Evolutionary conservation across 2,113 vertebrate genomes (phyloP).

Genomic region (Apus apus): DNA sequence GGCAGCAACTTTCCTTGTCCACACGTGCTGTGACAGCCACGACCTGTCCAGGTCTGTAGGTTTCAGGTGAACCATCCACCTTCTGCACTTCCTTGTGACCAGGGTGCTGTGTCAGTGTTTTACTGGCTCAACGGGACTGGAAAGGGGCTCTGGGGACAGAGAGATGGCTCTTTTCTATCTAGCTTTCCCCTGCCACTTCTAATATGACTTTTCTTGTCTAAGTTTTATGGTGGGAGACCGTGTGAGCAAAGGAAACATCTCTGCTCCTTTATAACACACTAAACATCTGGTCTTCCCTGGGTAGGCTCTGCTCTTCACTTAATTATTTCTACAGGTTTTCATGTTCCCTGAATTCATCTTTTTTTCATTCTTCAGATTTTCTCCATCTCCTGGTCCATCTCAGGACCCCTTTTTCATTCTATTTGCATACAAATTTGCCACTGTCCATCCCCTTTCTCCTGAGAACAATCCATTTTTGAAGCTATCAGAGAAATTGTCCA

Average conservation of each 20-base stretch:
- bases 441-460: neutral
- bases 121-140: neutral
- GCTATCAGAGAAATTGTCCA: neutral
- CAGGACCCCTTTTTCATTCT: neutral
- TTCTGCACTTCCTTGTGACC: neutral
- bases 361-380: neutral
- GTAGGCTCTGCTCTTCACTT: neutral
- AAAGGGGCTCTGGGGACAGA: neutral
- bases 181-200: neutral
- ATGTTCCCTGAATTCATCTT: neutral
- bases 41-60: no score
- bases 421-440: conserved; percentile 27
- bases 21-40: neutral
- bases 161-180: neutral
- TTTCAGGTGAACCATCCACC: no score
- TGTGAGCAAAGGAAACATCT: neutral
- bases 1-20: neutral
- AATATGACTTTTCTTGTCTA: neutral
- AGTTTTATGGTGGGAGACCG: neutral
- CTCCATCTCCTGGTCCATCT: no score
- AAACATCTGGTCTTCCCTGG: neutral
- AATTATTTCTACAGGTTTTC: neutral
- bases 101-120: neutral
- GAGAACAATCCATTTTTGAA: neutral
- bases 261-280: neutral